Percentiles rank a stretch among this genome's conserved stretches.
Conservation (phyloP, 2,888 invertebrate genomes). For the Thera obeliscata region DNA sequence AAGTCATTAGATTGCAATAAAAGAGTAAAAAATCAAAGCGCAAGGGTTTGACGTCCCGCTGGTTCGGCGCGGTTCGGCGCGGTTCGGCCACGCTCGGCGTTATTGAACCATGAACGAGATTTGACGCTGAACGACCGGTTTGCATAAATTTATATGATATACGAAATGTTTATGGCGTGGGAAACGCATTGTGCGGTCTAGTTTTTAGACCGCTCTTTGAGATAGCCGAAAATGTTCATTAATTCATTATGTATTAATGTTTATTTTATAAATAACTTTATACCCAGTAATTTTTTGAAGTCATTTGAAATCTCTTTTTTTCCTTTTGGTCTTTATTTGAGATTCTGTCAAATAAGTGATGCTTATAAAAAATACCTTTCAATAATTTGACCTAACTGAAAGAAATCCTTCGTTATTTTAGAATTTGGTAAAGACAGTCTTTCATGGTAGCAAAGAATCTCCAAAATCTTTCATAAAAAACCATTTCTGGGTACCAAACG, state of each 20-base stretch:
- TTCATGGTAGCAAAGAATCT: background rate
- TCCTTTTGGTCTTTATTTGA: no score
- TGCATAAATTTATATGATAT: conserved; percentile 66
- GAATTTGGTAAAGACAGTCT: no score
- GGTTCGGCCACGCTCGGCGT: conserved; percentile 5
- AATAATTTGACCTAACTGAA: no score
- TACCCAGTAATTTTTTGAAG: no score
- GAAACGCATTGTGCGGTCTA: conserved; percentile 65
- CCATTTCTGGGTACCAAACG: conserved; percentile 47
- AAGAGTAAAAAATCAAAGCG: conserved; percentile 30
- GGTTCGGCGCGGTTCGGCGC: conserved; percentile 34
- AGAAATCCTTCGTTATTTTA: no score
- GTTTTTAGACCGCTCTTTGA: conserved; percentile 36
- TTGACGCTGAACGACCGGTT: conserved; percentile 57
- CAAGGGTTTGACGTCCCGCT: conserved; percentile 48
- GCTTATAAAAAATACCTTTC: no score
- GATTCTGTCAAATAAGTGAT: no score
- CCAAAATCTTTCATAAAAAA: conserved; percentile 10
- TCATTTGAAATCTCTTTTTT: no score
- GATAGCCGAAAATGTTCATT: conserved; percentile 9
- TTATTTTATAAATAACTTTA: background rate
- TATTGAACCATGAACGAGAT: conserved; percentile 46
- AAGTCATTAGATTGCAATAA: conserved; percentile 33
- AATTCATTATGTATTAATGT: conserved; percentile 3
- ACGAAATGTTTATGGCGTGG: conserved; percentile 58